Evolutionary conservation across 2,888 invertebrate species (phyloP), one percentile per base, ranked within the genome.

Genomic region (Monochamus alternatus): DNA sequence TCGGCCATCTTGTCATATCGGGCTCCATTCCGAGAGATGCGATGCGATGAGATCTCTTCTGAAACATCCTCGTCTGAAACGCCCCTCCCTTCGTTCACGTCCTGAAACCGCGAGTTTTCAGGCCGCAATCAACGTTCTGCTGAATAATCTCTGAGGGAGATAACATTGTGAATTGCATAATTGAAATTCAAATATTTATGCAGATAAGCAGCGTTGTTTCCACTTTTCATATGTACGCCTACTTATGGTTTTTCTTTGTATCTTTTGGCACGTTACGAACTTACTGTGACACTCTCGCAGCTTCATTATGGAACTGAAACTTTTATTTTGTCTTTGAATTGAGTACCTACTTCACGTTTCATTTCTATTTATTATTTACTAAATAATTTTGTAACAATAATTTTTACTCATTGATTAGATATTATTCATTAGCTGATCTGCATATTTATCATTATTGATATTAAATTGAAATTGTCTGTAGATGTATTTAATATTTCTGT

Each of bases 1-100:
- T 88, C 88, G 88, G 89, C 89, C 89, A 89, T 89, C 89, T 89
- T 89, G 89, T 89, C 89, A 89, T 89, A 89, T 89, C 89, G 87
- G 85, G 87, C 87, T 86, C 87, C 87, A 87, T 87, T 88, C 85
- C 84, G 82, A 85, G 85, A 86, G 87, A 87, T 87, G 86, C 85
- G 87, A 87, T 87, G 84, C 83, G 81, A 81, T 86, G 87, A 87
- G 87, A 87, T 85, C 85, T 86, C 85, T 82, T 83, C 83, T 84
- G 82, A 84, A 85, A 84, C 84, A 84, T 85, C 84, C 82, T 74
- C 68, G 75, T 66, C 82, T 81, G 82, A 83, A 84, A 83, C 82
- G 79, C 81, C 81, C 80, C 82, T 75, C 81, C 81, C 80, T 75
- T 75, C 78, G 72, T 78, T 74, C 62, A 59, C 67, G 65, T 76